Evolutionary conservation across 2,113 vertebrate species (phyloP), one percentile per base, ranked within the genome.

Genomic region (Sinocyclocheilus anshuiensis): DNA sequence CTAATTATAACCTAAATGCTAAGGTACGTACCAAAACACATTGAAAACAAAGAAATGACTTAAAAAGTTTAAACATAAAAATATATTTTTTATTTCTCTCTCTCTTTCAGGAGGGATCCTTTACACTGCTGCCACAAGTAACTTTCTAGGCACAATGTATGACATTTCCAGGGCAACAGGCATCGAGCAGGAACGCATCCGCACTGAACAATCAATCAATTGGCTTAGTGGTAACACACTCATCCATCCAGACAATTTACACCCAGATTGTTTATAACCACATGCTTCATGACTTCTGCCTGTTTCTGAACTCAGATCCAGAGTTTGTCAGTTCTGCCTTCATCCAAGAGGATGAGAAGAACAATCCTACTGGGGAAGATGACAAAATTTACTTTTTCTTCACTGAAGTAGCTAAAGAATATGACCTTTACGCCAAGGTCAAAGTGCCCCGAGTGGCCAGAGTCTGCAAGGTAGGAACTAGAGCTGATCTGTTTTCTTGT

Each of bases 301-400:
- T 69, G n/a, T 57, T 57, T 88, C 2, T 69, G 24, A 90, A 84
- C 69, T 59, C 88, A 97, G 97, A 96, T 65, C 96, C 97, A 7
- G 95, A 96, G 82, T 97, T 97, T 88, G 96, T 96, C 63, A 93
- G 95, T 88, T 97, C 97, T 0, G 87, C 95, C 45, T 96, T 95
- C 85, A 93, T 97, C 85, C 89, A 94, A 81, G 94, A 96, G 86
- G 90, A 93, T 0, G 83, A 89, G 4, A 90, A 90, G 67, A 92
- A 89, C 22, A 94, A 95, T 59, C 93, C 92, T 0, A 86, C 76
- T 1, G 94, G 93, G 24, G 95, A 97, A 4, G 96, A 96, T 0
- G 94, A 96, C 78, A 96, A 96, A 85, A 94, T 97, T 91, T 97
- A 96, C 92, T 97, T 97, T 91, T 97, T 97, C 93, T 97, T 97